A percentile compares a stretch with the other conserved stretches of the same genome.
phyloP scores from a whole-genome alignment of 2,797 vertebrate genomes.

The Schizothorax lantsangensis region DNA sequence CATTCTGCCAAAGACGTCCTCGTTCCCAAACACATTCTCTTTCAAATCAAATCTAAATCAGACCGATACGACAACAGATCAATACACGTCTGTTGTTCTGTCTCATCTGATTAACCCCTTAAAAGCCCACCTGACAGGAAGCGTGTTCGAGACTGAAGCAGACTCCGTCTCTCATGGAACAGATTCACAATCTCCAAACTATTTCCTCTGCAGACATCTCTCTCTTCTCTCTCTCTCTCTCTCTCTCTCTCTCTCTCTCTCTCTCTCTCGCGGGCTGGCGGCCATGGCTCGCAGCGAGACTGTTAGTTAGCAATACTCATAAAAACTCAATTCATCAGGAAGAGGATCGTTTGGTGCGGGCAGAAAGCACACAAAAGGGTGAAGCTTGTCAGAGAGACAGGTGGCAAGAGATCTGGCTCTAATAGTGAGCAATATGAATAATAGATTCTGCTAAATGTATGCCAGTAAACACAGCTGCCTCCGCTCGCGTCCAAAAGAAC shows the following conservation, averaged over 20 bases:
- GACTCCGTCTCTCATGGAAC: constrained; percentile 22
- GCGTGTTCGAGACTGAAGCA: constrained; percentile 10
- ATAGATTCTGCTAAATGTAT: constrained; percentile 99
- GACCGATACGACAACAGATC: constrained; percentile 13
- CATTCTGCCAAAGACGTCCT: background rate
- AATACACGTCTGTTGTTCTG: background rate
- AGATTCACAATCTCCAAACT: constrained; percentile 74
- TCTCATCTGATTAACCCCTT: constrained; percentile 37
- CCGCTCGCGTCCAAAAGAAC: constrained; percentile 99
- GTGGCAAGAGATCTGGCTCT: constrained; percentile 99
- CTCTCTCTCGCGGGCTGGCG: constrained; percentile 74
- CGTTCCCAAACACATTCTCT: background rate
- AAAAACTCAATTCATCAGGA: constrained; percentile 99
- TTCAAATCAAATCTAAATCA: constrained; percentile 5
- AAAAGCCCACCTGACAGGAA: constrained; percentile 57
- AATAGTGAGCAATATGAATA: constrained; percentile 99
- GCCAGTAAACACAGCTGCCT: constrained; percentile 99
- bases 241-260: constrained; percentile 43
- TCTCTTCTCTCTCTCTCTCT: constrained; percentile 43
- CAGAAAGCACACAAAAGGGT: constrained; percentile 99
- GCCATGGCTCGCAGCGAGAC: constrained; percentile 91
- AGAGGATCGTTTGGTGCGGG: constrained; percentile 99
- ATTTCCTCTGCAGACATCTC: constrained; percentile 79
- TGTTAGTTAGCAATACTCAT: constrained; percentile 96
- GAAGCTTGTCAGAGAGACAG: constrained; percentile 99